Evolutionary conservation across 1,140 invertebrate species (phyloP), one percentile per base, ranked within the genome.

Genomic region (Hyles euphorbiae): DNA sequence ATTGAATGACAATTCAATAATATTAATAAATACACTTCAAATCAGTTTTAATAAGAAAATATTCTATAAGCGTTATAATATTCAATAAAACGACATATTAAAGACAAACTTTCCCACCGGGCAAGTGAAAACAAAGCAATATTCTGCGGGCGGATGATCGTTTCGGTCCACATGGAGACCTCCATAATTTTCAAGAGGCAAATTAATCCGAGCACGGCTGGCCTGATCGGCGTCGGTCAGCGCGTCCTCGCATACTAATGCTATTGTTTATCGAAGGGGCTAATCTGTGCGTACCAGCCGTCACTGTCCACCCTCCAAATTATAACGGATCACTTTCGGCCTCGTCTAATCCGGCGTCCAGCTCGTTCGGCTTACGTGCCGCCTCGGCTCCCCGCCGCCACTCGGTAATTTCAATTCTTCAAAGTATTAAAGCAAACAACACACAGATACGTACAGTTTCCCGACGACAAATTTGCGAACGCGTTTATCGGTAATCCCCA

Each of bases 191-290:
- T 71, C 78, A 81, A 75, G 69, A 83, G 82, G 77, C 81, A 85
- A 84, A 87, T 87, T 87, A 87, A 87, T 87, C 82, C 81, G 78
- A 72, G 78, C 79, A 83, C 78, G 79, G 74, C 68, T 73, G 79
- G 72, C 58, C 74, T 79, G 81, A 86, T 84, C 85, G 83, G 74
- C 80, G 79, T 67, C 81, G 84, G 82, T 81, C 85, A 82, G 75
- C 76, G 83, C 81, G 78, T 78, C 78, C 84, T 81, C 81, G 85
- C 83, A 88, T 88, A 88, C 85, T 86, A 88, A 88, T 88, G 78
- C 85, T 86, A 82, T 88, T 88, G 85, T 88, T 88, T 88, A 88
- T 88, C 85, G 83, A 83, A 84, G 77, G 81, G 81, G 77, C 83
- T 88, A 88, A 88, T 88, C 85, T 88, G 75, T 81, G 81, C 85